Evolutionary conservation across 2,113 vertebrate species (phyloP), one percentile per base, ranked within the genome.

Genomic region (Lates calcarifer): DNA sequence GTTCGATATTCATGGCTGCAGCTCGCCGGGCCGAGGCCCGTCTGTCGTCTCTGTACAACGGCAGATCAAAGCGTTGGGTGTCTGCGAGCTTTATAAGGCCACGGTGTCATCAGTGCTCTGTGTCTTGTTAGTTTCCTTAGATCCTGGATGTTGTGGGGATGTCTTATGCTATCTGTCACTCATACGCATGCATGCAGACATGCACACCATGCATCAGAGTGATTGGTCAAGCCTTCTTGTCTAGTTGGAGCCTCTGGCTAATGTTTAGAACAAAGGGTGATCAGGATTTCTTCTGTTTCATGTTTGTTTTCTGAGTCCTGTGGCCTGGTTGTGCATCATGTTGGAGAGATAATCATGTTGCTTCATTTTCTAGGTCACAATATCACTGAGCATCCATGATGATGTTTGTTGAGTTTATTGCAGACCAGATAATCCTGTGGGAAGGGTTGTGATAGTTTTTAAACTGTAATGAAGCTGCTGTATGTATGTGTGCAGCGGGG

Each of bases 1-100:
- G 81, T 75, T 81, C 12, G 0, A 72, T 77, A 86, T 83, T 80
- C 76, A 81, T 67, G 57, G 65, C 66, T 37, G 22, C 77, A 56
- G 58, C 77, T 87, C 3, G 45, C 63, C 3, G 53, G 57, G 62
- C 66, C 70, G 74, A 55, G 17, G 41, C 63, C 82, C 74, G 71
- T 77, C 85, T 89, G 89, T 77, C 39, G 20, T 73, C 80, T 83
- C 74, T 31, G 22, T 74, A 61, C 28, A 35, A 14, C 41, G 7
- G 66, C 64, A 73, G 87, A 93, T 93, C 87, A 92, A 90, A 93
- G 89, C 79, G 22, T 22, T 10, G 33, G 57, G 60, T 26, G 47
- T 82, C 55, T 53, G 78, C 51, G 37, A 63, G 62, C 17, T 74
- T 77, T 78, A 53, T 80, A 77, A 69, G 75, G 62, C 65, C 74